Evolutionary conservation across 1,140 invertebrate species (phyloP).

Genomic region (Hypothenemus hampei): DNA sequence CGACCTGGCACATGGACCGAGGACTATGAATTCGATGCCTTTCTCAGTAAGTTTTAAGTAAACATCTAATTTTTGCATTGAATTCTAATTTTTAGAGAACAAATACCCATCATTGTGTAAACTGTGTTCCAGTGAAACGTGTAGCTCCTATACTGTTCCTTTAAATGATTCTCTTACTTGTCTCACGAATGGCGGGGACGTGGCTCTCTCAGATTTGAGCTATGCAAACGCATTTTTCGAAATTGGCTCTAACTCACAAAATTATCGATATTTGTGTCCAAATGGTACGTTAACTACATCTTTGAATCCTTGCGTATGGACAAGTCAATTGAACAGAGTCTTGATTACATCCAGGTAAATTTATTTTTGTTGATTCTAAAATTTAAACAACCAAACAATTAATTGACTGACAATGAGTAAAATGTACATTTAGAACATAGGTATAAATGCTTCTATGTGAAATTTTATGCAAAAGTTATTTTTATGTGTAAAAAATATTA

Average conservation of each 20-base stretch:
- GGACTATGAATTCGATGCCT: conserved; percentile 48
- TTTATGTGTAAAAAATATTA: no score
- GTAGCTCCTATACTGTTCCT: conserved; percentile 19
- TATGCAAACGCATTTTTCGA: conserved; percentile 39
- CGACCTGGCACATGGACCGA: conserved; percentile 61
- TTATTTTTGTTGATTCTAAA: no score
- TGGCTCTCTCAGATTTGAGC: conserved; percentile 51
- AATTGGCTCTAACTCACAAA: conserved; percentile 16
- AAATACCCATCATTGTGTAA: conserved; percentile 50
- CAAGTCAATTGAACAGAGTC: conserved; percentile 54
- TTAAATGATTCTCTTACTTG: conserved; percentile 49
- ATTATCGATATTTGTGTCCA: conserved; percentile 54
- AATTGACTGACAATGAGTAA: no score
- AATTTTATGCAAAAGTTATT: no score
- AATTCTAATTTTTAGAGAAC: conserved; percentile 44
- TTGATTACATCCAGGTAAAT: conserved; percentile 53
- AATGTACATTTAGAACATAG: no score
- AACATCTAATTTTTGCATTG: not conserved
- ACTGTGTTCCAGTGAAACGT: conserved; percentile 45
- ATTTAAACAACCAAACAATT: no score
- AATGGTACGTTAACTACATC: conserved; percentile 50
- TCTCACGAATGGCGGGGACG: conserved; percentile 48
- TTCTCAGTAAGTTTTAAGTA: conserved; percentile 56
- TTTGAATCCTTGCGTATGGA: conserved; percentile 53
- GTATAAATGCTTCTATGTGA: no score